These are phyloP conservation scores for Pogonomyrmex barbatus DNA, from an alignment of 1,140 invertebrate species.

Conservation along the genomic window DNA sequence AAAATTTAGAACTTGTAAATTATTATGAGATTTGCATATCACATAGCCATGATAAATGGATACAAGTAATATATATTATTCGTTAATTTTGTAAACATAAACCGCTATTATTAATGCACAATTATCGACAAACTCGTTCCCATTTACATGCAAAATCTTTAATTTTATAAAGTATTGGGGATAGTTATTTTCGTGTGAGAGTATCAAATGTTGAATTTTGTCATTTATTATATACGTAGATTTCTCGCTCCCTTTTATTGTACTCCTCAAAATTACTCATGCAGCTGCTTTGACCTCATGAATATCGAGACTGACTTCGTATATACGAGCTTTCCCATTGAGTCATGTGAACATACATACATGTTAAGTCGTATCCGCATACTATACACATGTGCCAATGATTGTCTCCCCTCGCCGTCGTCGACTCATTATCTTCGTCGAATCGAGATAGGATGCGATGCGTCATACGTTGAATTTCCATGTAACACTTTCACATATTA, in stretches of 20 bases:
- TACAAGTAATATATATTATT: neutral
- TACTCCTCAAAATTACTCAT: constrained; percentile 6
- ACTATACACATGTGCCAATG: constrained; percentile 44
- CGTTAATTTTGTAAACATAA: constrained; percentile 39
- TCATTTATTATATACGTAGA: neutral
- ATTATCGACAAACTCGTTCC: constrained; percentile 1
- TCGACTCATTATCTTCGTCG: constrained; percentile 73
- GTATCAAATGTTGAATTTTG: neutral
- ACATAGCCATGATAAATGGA: neutral
- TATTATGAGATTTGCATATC: constrained; percentile 8
- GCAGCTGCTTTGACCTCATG: constrained; percentile 48
- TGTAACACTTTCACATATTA: constrained; percentile 42
- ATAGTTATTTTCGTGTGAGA: neutral
- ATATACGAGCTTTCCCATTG: constrained; percentile 68
- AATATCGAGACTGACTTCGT: constrained; percentile 55
- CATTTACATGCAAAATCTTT: neutral
- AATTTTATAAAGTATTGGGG: constrained; percentile 39
- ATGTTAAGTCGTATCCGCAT: constrained; percentile 48
- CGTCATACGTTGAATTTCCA: constrained; percentile 55
- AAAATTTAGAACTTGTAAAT: constrained; percentile 17
- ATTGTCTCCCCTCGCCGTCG: constrained; percentile 37
- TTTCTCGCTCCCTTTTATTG: neutral
- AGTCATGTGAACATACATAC: constrained; percentile 60
- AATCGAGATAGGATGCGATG: constrained; percentile 66
- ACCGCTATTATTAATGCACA: constrained; percentile 22